Evolutionary conservation across 2,888 invertebrate genomes (phyloP).

Genomic region (Spodoptera exigua): DNA sequence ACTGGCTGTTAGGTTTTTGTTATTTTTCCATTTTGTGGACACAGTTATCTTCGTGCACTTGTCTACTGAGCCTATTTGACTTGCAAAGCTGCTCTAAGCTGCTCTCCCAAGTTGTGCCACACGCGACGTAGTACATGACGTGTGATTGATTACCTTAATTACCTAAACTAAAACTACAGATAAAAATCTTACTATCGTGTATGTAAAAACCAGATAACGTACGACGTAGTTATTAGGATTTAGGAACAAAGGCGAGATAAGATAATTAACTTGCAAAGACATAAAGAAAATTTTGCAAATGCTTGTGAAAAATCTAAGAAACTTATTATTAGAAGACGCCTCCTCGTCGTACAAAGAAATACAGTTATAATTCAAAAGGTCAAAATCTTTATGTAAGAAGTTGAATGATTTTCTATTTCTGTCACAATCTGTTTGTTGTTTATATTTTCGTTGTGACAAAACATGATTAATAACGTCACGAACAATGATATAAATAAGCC

Average conservation of each 20-base stretch:
- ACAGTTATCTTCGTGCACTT: neutral
- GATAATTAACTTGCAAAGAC: too few relatives aligned
- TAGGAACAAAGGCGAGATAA: neutral
- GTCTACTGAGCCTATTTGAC: conserved; percentile 6
- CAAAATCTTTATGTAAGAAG: conserved; percentile 6
- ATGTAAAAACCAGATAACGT: neutral
- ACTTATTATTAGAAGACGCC: too few relatives aligned
- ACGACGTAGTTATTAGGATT: neutral
- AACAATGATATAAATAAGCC: conserved; percentile 26
- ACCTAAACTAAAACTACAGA: conserved; percentile 19
- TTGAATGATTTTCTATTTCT: conserved; percentile 10
- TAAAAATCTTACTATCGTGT: neutral
- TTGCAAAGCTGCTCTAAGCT: conserved; percentile 22
- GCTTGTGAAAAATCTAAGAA: too few relatives aligned
- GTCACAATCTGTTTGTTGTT: conserved; percentile 18
- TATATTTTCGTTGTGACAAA: conserved; percentile 20
- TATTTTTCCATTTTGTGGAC: neutral
- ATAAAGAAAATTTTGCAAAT: too few relatives aligned
- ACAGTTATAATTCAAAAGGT: neutral
- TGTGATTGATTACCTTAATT: conserved; percentile 30
- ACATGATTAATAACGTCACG: conserved; percentile 28
- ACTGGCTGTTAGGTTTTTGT: conserved; percentile 1
- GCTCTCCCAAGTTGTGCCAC: conserved; percentile 30
- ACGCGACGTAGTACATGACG: conserved; percentile 9
- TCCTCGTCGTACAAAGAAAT: too few relatives aligned